Percentiles rank a stretch among this genome's conserved stretches.
Evolutionary conservation across 1,140 invertebrate genomes (phyloP).

Genomic region (Sarcophaga bullata): DNA sequence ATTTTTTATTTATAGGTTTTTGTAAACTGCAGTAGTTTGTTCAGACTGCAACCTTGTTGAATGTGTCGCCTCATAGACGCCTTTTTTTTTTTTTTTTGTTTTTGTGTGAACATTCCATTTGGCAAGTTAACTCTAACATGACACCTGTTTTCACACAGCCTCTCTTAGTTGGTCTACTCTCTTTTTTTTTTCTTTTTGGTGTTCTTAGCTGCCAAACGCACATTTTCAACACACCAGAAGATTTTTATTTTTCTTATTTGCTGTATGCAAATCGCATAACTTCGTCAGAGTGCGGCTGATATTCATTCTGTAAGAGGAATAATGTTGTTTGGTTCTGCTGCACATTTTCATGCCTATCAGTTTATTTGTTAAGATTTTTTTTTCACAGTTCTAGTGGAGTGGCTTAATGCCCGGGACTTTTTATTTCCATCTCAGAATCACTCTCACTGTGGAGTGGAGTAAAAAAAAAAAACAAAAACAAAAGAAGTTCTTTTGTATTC

Average conservation of each 20-base stretch:
- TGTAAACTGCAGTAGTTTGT: constrained; percentile 5
- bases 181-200: not conserved
- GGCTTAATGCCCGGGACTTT: not conserved
- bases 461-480: too few relatives aligned
- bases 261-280: too few relatives aligned
- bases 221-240: not conserved
- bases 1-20: constrained; percentile 12
- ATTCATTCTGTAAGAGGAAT: not conserved
- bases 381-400: not conserved
- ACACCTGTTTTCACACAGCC: constrained; percentile 40
- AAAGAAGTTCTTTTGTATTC: constrained; percentile 34
- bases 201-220: not conserved
- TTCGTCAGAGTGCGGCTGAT: not conserved
- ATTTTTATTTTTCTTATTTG: not conserved
- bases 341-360: constrained; percentile 7
- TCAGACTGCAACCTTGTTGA: constrained; percentile 31
- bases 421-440: constrained; percentile 12
- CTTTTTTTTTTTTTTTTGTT: not conserved
- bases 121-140: constrained; percentile 40
- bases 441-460: not conserved
- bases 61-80: not conserved
- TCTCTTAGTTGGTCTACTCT: too few relatives aligned
- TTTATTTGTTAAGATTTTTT: constrained; percentile 22
- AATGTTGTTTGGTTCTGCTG: not conserved
- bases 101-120: constrained; percentile 36